Evolutionary conservation across 2,797 vertebrate genomes (phyloP), one percentile per base, ranked within the genome.

Genomic region (Cirrhinus mrigala): DNA sequence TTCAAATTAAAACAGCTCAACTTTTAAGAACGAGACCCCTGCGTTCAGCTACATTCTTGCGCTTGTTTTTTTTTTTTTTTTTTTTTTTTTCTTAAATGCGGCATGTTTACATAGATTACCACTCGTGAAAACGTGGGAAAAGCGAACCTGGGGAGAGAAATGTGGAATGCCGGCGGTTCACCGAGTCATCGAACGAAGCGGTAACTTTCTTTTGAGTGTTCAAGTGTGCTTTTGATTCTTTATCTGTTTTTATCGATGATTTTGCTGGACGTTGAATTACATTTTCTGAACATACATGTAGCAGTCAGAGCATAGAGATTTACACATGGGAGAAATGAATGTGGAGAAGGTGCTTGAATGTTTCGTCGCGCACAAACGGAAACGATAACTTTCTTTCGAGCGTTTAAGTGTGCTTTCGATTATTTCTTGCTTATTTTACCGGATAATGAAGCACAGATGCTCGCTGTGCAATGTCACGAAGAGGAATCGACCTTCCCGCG

Each of bases 161-260:
- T 60, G 37, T 10, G 66, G 29, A 81, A 71, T 58, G 48, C 66
- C 68, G 50, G n/a, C 37, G 79, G 11, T 52, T 80, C 64, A 64
- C 77, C 15, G 22, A 52, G 29, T 70, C 79, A 37, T 69, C 64
- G 48, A 58, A 79, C 44, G 44, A 66, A 66, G 48, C 52, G 79
- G 79, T 69, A 81, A 81, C 79, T 81, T 81, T 69, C 48, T 81
- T 79, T 71, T 4, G 33, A 81, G 20, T 81, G 79, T 69, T 81
- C 29, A 37, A 50, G 27, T 56, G 64, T 44, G 50, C 33, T 71
- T 22, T 70, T 40, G 29, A 69, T 37, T 54, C 29, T 11, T 81
- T 81, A 1, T 68, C 4, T 46, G 6, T 81, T 69, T 68, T 52
- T 66, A 22, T 20, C 3, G 7, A 18, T 46, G 15, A 29, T 29